Evolutionary conservation across 2,888 invertebrate genomes (phyloP).

Genomic region (Caenorhabditis uteleia): DNA sequence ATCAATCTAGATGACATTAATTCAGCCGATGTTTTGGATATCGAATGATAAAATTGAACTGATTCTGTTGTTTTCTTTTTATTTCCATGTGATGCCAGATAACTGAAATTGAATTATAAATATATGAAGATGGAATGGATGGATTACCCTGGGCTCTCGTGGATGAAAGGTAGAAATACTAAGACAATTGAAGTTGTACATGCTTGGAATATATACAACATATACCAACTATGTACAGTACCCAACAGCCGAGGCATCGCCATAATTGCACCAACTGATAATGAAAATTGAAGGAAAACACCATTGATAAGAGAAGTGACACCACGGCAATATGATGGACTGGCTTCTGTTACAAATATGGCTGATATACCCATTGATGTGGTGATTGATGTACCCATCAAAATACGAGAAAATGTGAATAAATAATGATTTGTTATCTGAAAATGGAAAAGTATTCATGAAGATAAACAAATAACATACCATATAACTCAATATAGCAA

Average conservation of each 20-base stretch:
- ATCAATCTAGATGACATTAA: not conserved
- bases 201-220: conserved; percentile 17
- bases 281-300: conserved; percentile 14
- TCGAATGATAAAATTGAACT: conserved; percentile 13
- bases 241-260: conserved; percentile 26
- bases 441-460: not conserved
- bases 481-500: conserved; percentile 16
- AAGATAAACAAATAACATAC: conserved; percentile 1
- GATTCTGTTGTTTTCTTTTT: not conserved
- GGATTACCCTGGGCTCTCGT: conserved; percentile 19
- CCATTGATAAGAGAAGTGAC: conserved; percentile 26
- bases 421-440: conserved; percentile 10
- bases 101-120: not conserved
- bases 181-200: conserved; percentile 4
- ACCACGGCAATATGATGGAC: conserved; percentile 26
- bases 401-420: conserved; percentile 14
- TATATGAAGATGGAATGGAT: too few species aligned
- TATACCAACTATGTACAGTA: conserved; percentile 13
- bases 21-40: not conserved
- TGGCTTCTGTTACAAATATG: conserved; percentile 24
- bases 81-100: conserved; percentile 8
- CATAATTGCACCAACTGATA: conserved; percentile 14
- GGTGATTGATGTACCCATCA: conserved; percentile 18
- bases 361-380: conserved; percentile 25
- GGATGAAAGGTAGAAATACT: conserved; percentile 2